Base-by-base conservation (phyloP, 2,797 vertebrate genomes). In the Hapalemur alaotrensis region DNA sequence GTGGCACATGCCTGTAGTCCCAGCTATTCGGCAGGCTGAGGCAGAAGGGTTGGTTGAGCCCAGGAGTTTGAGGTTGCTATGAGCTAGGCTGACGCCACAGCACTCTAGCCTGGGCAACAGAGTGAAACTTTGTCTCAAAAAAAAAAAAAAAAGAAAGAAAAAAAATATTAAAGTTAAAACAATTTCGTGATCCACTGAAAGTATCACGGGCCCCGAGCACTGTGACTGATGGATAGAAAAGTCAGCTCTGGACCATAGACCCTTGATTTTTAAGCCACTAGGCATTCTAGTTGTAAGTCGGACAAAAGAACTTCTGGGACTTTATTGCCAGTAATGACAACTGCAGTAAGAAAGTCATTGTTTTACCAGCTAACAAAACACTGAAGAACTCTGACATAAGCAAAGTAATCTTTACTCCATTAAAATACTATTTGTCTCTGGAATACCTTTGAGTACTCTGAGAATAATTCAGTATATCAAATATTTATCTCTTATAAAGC, bases 341-440 rank as follows among this genome's bases (percentile, higher is more conserved):
- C 52, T 57, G 6, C 9, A 20, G 73, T 50, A 81, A 69, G 35
- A 54, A 95, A 86, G 75, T 30, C 88, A 80, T 25, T 87, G 43
- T 85, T 87, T 79, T 25, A 32, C 57, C 65, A 87, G 89, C 83
- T 89, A 95, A 96, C n/a, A 43, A 91, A 97, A 95, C 82, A 95
- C 5, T 11, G 7, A 48, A n/a, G 76, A 94, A 95, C 83, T 73
- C 78, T 50, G 73, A 84, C 25, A 67, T 48, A 82, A 57, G 5
- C 75, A 48, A 32, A 70, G 30, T 14, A 54, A 89, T 92, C 87
- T 78, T 54, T 7, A 73, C 38, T 94, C 83, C 57, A 94, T 69
- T 70, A 88, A 96, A 96, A 93, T 65, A 57, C 25, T 23, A n/a
- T 78, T 76, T 88, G 28, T 59, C 61, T 95, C 57, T 78, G 57